Conservation (phyloP, 2,113 vertebrate genomes). For the Pleuronectes platessa region DNA sequence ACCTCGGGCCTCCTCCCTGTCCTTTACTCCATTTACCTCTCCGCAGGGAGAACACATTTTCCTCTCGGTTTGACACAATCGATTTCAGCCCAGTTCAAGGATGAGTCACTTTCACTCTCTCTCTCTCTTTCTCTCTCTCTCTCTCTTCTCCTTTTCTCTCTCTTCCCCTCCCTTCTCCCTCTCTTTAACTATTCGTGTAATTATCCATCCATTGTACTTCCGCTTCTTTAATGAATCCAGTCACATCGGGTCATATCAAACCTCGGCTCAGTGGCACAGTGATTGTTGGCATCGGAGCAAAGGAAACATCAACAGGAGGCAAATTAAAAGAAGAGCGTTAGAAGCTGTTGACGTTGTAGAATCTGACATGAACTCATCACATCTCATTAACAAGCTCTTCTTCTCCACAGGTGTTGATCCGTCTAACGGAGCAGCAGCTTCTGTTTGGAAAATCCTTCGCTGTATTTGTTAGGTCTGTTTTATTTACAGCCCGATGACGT, state of each 20-base stretch:
- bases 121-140: not conserved
- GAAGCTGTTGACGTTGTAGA: conserved; percentile 4
- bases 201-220: conserved; percentile 26
- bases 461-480: too few relatives aligned
- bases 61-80: conserved; percentile 63
- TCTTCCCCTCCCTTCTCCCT: not conserved
- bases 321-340: conserved; percentile 25
- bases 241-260: conserved; percentile 39
- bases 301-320: not conserved
- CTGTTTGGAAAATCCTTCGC: too few relatives aligned
- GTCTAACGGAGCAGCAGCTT: too few relatives aligned
- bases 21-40: conserved; percentile 40
- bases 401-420: too few relatives aligned
- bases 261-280: not conserved
- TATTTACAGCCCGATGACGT: too few relatives aligned
- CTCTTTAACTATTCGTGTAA: conserved; percentile 12
- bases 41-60: conserved; percentile 60
- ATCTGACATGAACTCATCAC: not conserved
- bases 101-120: conserved; percentile 48
- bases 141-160: not conserved
- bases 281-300: not conserved
- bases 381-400: too few relatives aligned
- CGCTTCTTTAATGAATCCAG: conserved; percentile 14
- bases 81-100: conserved; percentile 59
- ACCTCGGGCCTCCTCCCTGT: conserved; percentile 16